A percentile compares a stretch with the other conserved stretches of the same genome.
These are phyloP conservation scores for Drosophila trapezifrons DNA, from an alignment of 1,140 invertebrate genomes.

Conservation along the genomic window DNA sequence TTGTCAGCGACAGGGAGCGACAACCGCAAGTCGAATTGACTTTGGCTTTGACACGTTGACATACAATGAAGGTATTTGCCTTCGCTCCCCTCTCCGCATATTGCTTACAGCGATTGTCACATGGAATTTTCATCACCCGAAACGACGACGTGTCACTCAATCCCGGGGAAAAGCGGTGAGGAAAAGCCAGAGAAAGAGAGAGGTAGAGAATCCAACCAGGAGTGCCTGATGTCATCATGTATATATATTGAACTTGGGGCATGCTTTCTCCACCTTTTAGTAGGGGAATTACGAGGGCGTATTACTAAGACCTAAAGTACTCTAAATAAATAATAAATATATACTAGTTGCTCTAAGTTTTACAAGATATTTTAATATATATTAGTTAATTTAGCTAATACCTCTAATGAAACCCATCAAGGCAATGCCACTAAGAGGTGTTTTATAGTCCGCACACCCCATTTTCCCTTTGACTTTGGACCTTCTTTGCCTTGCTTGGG, in stretches of 20 bases:
- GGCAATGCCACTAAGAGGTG: background rate
- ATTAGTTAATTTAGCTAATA: too few species aligned
- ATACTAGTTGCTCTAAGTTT: background rate
- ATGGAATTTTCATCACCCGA: conserved; percentile 72
- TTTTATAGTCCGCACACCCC: conserved; percentile 2
- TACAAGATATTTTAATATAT: background rate
- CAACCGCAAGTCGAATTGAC: conserved; percentile 78
- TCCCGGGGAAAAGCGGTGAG: background rate
- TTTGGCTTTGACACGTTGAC: conserved; percentile 81
- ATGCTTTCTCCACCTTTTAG: conserved; percentile 8
- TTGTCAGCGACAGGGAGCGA: conserved; percentile 54
- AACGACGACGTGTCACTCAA: conserved; percentile 47
- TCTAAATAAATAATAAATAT: background rate
- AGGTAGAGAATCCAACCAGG: conserved; percentile 19
- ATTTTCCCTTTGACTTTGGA: conserved; percentile 12
- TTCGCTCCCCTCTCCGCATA: conserved; percentile 39
- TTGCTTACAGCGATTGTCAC: conserved; percentile 77
- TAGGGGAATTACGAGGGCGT: background rate
- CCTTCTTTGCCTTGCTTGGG: conserved; percentile 14
- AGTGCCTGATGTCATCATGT: conserved; percentile 70
- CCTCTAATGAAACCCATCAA: background rate
- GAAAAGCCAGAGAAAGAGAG: background rate
- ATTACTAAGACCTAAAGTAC: background rate
- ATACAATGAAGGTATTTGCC: conserved; percentile 79
- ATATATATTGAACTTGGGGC: conserved; percentile 73